A percentile compares a stretch with the other conserved stretches of the same genome.
Conservation (phyloP, 1,140 invertebrate genomes). For the Sarcophaga peregrina region DNA sequence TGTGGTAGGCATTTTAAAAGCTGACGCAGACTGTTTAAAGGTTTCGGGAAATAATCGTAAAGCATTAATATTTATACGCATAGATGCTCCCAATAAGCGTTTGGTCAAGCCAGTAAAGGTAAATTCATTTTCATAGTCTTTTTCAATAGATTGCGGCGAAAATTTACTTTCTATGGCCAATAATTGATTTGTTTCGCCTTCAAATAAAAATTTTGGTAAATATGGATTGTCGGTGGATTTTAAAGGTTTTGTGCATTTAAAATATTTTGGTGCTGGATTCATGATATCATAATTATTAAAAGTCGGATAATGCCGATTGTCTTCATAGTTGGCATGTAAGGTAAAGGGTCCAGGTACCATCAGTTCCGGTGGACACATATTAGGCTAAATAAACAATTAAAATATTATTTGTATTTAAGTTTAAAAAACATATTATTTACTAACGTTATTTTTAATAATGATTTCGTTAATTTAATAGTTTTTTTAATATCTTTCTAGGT, state of each 20-base stretch:
- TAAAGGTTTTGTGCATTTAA: constrained; percentile 42
- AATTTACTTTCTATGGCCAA: constrained; percentile 29
- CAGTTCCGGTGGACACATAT: constrained; percentile 31
- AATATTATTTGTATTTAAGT: neutral
- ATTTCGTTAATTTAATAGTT: neutral
- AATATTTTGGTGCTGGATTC: constrained; percentile 35
- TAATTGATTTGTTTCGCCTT: constrained; percentile 35
- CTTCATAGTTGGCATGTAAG: constrained; percentile 40
- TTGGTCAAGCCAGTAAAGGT: constrained; percentile 44
- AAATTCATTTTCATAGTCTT: constrained; percentile 6
- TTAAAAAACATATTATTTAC: too few relatives aligned
- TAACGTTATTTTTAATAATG: neutral
- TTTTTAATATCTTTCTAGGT: neutral
- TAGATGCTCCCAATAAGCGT: neutral
- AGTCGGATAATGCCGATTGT: constrained; percentile 45
- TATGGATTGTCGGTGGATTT: constrained; percentile 44
- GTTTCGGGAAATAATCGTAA: constrained; percentile 25
- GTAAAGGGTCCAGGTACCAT: constrained; percentile 48
- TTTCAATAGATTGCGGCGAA: neutral
- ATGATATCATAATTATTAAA: neutral
- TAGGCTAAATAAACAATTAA: constrained; percentile 22
- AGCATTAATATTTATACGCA: constrained; percentile 38
- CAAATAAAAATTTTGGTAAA: constrained; percentile 42
- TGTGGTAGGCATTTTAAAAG: neutral
- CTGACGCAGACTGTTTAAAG: neutral